Conservation (phyloP, 2,797 vertebrate genomes). For the Ibycter americanus region DNA sequence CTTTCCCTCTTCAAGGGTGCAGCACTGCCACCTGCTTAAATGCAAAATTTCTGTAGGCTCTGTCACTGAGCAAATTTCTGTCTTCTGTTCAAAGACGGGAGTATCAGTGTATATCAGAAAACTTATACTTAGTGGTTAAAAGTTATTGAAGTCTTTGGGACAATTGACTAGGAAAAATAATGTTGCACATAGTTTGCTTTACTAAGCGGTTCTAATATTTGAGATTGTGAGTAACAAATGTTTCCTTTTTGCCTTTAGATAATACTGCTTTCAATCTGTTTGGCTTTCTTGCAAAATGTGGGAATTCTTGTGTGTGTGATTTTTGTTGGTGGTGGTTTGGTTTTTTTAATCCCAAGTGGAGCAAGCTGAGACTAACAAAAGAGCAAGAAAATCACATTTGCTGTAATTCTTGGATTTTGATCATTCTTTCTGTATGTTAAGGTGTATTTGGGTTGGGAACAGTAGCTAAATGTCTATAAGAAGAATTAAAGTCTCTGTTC, state of each 20-base stretch:
- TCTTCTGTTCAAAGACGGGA: not conserved
- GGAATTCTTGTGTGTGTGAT: not conserved
- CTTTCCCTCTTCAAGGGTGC: not conserved
- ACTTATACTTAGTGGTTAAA: not conserved
- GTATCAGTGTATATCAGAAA: not conserved
- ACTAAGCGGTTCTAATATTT: not conserved
- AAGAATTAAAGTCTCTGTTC: not conserved
- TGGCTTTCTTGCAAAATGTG: conserved; percentile 18
- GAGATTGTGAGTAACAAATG: not conserved
- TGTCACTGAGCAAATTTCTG: not conserved
- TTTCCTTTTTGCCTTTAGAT: conserved; percentile 16
- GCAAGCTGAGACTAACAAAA: not conserved
- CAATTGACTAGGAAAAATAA: not conserved
- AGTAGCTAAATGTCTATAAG: not conserved
- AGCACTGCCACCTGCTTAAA: not conserved
- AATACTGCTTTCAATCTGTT: not conserved
- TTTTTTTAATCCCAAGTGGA: not conserved
- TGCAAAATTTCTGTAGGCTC: not conserved
- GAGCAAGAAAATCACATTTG: not conserved
- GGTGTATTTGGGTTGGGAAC: not conserved
- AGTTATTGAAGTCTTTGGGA: not conserved
- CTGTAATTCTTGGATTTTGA: not conserved
- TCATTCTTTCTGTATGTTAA: not conserved
- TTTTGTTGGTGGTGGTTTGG: not conserved
- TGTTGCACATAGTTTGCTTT: not conserved